These are phyloP conservation scores for Oryzias curvinotus DNA, from an alignment of 2,113 vertebrate species.

Conservation along the genomic window DNA sequence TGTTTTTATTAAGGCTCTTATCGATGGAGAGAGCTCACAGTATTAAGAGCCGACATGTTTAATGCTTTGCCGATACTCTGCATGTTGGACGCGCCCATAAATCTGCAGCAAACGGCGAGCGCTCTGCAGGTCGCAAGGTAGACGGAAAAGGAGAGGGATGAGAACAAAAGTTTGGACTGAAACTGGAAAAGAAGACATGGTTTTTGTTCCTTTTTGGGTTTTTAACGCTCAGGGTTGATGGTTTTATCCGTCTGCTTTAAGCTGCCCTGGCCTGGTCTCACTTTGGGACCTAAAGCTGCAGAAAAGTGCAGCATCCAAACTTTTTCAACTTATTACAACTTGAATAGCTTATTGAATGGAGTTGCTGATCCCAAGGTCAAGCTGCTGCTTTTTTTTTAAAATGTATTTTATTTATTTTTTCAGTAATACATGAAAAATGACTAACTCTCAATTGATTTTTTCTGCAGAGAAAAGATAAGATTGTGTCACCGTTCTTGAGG, in stretches of 20 bases:
- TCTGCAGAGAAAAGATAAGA: not conserved
- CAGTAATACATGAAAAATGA: not conserved
- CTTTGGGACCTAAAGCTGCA: slow-evolving; percentile 8
- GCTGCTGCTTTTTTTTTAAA: not conserved
- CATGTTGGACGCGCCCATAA: slow-evolving; percentile 74
- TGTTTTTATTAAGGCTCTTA: slow-evolving; percentile 84
- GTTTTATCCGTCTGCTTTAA: slow-evolving; percentile 37
- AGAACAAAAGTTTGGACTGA: slow-evolving; percentile 43
- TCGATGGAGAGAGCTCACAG: slow-evolving; percentile 76
- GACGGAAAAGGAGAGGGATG: slow-evolving; percentile 53
- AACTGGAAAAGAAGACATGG: no score
- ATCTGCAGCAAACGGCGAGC: slow-evolving; percentile 68
- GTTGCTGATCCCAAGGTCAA: slow-evolving; percentile 16
- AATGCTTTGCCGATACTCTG: slow-evolving; percentile 82
- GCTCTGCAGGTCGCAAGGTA: slow-evolving; percentile 55
- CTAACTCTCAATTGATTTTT: slow-evolving; percentile 1
- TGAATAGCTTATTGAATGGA: slow-evolving; percentile 18
- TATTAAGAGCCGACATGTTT: slow-evolving; percentile 83
- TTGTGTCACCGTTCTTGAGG: slow-evolving; percentile 1
- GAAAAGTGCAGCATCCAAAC: slow-evolving; percentile 14
- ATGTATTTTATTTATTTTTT: not conserved
- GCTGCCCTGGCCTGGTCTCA: slow-evolving; percentile 25
- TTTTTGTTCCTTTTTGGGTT: slow-evolving; percentile 32
- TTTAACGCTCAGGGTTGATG: not conserved
- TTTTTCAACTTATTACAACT: slow-evolving; percentile 34